A percentile compares a stretch with the other conserved stretches of the same genome.
Evolutionary conservation across 2,113 vertebrate genomes (phyloP).

Genomic region (Trogon melanurus): DNA sequence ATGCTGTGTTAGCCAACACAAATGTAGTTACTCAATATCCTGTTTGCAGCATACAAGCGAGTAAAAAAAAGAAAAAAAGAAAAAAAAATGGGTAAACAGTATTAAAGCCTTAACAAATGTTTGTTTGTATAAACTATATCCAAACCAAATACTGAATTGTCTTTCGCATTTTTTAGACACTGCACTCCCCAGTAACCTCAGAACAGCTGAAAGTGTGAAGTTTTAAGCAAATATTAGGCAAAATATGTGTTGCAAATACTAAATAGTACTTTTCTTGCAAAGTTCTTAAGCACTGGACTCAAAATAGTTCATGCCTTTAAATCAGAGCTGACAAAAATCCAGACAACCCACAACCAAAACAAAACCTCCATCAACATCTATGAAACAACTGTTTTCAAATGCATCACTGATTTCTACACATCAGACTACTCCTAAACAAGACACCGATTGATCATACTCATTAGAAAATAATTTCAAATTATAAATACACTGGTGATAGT

Average conservation of each 20-base stretch:
- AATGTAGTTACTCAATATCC: background rate
- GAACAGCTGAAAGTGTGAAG: background rate
- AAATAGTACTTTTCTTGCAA: background rate
- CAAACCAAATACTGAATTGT: background rate
- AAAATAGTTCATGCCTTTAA: background rate
- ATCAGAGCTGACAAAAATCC: background rate
- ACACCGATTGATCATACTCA: background rate
- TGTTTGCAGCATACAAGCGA: background rate
- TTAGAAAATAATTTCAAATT: background rate
- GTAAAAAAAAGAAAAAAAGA: background rate
- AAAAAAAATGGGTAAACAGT: background rate
- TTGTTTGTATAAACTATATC: background rate
- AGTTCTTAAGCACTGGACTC: background rate
- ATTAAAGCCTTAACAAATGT: background rate
- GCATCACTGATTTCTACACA: background rate
- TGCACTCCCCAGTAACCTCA: background rate
- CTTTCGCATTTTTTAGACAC: background rate
- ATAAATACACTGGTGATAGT: background rate
- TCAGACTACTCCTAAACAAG: background rate
- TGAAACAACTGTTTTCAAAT: background rate
- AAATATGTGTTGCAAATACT: background rate
- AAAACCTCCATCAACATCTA: background rate
- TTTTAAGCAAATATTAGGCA: background rate
- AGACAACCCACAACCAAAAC: background rate
- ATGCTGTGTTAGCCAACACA: background rate